Base-by-base conservation (phyloP, 2,888 invertebrate species). In the Ypsolopha sequella region DNA sequence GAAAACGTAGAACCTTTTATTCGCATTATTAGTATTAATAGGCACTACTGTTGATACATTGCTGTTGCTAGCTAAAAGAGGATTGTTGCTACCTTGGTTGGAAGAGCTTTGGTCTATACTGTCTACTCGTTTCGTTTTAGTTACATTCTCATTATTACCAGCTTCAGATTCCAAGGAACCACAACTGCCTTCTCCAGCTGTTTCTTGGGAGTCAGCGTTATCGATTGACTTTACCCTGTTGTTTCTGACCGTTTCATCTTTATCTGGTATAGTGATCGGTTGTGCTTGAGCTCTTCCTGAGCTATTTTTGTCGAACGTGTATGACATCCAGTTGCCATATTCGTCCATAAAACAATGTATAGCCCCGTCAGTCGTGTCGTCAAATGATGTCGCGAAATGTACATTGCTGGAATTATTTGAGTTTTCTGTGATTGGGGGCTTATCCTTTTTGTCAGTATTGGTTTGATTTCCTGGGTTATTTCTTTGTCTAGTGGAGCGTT, bases 321-420 rank as follows among this genome's bases (percentile, higher is more conserved):
- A 85, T 0, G 95, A 93, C 79, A 94, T 90, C 94, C 95, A 95
- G 63, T 94, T 93, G 43, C 95, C 95, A 62, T 91, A 90, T 67
- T 95, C 95, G 64, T 96, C 95, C 72, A 93, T 91, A 65, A 95
- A 95, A 70, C 92, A 95, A 73, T 96, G 95, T 41, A 95, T 92
- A 1, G 95, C 93, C 9, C 95, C 95, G 62, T 95, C 94, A 2
- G 88, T 89, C 0, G 95, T 95, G 65, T 96, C 96, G 52, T 94
- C 92, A 64, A 95, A 94, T 34, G 91, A 93, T 33, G 91, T 91
- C 4, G 95, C 95, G 52, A 94, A 87, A 66, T 95, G 94, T 24
- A 82, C 84, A 50, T 63, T 77, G 7, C 63, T 73, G 0, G 80
- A 67, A 55, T 71, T 79, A 51, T 61, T 74, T 0, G 72, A 58